Percentiles rank a stretch among this genome's conserved stretches.
phyloP scores from a whole-genome alignment of 2,888 invertebrate species.

The Hypena proboscidalis region DNA sequence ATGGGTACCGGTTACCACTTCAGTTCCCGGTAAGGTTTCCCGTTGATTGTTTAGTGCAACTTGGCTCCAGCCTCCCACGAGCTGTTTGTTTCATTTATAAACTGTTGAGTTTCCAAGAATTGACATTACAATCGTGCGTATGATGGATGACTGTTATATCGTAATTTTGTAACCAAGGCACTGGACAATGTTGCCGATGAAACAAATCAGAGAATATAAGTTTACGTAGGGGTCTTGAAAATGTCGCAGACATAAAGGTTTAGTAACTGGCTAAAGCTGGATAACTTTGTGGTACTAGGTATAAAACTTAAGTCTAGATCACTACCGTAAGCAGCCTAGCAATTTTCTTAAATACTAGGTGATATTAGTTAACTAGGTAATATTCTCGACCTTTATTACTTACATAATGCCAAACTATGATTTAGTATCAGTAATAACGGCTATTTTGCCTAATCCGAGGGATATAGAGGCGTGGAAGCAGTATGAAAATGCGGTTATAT shows the following conservation, averaged over 20 bases:
- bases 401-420: no score
- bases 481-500: no score
- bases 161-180: constrained; percentile 39
- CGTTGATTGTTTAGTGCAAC: constrained; percentile 51
- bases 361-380: no score
- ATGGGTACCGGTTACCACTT: constrained; percentile 43
- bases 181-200: constrained; percentile 26
- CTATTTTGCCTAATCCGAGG: no score
- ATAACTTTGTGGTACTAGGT: no score
- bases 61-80: constrained; percentile 51
- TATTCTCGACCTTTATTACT: no score
- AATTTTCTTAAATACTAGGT: no score
- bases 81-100: constrained; percentile 54
- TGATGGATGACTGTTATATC: constrained; percentile 44
- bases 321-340: no score
- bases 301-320: no score
- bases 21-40: constrained; percentile 50
- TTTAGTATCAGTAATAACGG: no score
- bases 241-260: background rate
- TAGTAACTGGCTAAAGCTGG: no score
- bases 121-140: constrained; percentile 40
- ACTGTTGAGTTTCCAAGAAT: constrained; percentile 55
- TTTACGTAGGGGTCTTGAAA: background rate
- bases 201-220: constrained; percentile 4
- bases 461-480: no score